These are phyloP conservation scores for Coturnix japonica DNA, from an alignment of 2,113 vertebrate genomes.

Conservation along the genomic window DNA sequence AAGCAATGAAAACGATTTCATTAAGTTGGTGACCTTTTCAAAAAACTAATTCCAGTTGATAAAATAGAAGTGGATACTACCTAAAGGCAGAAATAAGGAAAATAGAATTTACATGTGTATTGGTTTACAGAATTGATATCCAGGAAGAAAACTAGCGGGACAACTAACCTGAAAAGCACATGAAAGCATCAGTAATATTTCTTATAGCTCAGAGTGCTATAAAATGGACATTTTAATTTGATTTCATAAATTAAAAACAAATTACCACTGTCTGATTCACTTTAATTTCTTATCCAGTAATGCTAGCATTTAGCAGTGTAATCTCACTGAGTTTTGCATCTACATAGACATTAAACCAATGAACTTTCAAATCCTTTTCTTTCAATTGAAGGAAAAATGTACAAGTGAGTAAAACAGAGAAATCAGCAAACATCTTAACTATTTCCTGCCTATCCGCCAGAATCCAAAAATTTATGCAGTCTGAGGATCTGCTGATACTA, in stretches of 20 bases:
- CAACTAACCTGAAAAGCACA: conserved; percentile 12
- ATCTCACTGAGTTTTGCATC: conserved; percentile 27
- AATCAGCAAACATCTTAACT: background rate
- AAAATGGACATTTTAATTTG: conserved; percentile 25
- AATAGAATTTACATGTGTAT: conserved; percentile 59
- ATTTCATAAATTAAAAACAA: background rate
- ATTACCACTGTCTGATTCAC: background rate
- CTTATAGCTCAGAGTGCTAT: background rate
- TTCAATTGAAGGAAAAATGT: background rate
- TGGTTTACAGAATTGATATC: conserved; percentile 32
- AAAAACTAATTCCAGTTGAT: conserved; percentile 62
- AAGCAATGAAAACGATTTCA: conserved; percentile 53
- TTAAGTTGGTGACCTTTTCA: conserved; percentile 66
- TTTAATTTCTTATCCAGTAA: conserved; percentile 42
- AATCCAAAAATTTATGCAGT: background rate
- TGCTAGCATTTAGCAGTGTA: background rate
- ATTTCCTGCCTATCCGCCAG: background rate
- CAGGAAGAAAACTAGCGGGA: conserved; percentile 19
- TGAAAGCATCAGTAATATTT: conserved; percentile 6
- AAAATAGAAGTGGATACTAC: conserved; percentile 39
- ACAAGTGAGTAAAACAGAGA: background rate
- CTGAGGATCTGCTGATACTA: conserved; percentile 1
- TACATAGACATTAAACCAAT: background rate
- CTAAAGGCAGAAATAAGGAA: conserved; percentile 30
- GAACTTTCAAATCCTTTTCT: background rate